These are phyloP conservation scores for Caenorhabditis virilis DNA, from an alignment of 2,888 invertebrate species.

Conservation along the genomic window DNA sequence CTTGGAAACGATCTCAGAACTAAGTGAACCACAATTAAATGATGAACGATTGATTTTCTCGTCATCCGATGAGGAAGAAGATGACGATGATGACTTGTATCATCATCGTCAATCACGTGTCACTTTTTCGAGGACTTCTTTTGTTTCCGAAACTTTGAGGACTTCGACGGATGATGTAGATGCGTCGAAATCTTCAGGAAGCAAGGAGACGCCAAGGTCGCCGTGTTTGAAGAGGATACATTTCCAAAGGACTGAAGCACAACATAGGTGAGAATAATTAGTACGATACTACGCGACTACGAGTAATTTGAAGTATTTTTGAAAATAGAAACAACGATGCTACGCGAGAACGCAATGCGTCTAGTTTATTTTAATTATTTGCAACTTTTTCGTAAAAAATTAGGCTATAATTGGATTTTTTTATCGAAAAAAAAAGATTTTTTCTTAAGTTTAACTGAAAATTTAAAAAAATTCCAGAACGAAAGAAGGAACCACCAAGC, in stretches of 20 bases:
- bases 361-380: too few relatives aligned
- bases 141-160: constrained; percentile 37
- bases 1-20: constrained; percentile 34
- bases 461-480: constrained; percentile 23
- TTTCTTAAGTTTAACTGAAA: too few relatives aligned
- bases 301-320: too few relatives aligned
- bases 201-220: constrained; percentile 43
- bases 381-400: too few relatives aligned
- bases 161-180: constrained; percentile 32
- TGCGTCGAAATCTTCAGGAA: constrained; percentile 16
- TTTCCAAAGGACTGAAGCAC: constrained; percentile 49
- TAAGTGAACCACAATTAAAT: constrained; percentile 21
- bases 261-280: too few relatives aligned
- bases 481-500: constrained; percentile 22
- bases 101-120: background rate
- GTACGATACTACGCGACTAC: too few relatives aligned
- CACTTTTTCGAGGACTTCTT: constrained; percentile 19
- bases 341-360: too few relatives aligned
- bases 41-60: constrained; percentile 34
- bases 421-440: too few relatives aligned
- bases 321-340: too few relatives aligned
- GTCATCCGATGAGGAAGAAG: constrained; percentile 34
- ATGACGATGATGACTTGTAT: constrained; percentile 7
- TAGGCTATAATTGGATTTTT: too few relatives aligned
- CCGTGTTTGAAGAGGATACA: constrained; percentile 54